Evolutionary conservation across 2,113 vertebrate genomes (phyloP).

Genomic region (Ivindomyrus marchei): DNA sequence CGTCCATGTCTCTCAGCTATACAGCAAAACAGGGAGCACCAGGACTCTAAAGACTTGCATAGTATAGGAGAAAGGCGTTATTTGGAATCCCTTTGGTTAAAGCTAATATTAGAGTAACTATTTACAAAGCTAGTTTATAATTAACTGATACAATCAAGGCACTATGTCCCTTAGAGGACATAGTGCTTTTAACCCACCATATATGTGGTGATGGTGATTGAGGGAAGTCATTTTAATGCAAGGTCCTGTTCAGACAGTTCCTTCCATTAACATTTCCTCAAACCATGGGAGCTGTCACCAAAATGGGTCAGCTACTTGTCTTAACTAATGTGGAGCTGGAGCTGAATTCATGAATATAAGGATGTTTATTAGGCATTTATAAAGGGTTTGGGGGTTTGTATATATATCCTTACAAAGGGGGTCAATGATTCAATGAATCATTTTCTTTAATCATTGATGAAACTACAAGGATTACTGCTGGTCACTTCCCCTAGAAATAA

Average conservation of each 20-base stretch:
- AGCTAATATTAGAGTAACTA: background rate
- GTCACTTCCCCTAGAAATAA: background rate
- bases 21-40: too few relatives aligned
- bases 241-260: background rate
- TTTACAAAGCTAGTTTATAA: background rate
- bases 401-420: background rate
- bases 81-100: background rate
- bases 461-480: background rate
- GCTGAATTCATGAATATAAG: background rate
- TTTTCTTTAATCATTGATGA: background rate
- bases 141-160: background rate
- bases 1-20: too few relatives aligned
- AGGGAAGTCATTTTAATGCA: background rate
- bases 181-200: background rate
- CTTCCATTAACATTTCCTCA: background rate
- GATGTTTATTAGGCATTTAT: background rate
- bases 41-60: background rate
- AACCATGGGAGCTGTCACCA: constrained; percentile 5
- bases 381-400: background rate
- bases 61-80: background rate
- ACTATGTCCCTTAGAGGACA: background rate
- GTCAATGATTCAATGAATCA: background rate
- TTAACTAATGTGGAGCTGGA: background rate
- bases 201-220: background rate
- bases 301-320: background rate